Evolutionary conservation across 1,140 invertebrate species (phyloP).

Genomic region (Coptotermes formosanus): DNA sequence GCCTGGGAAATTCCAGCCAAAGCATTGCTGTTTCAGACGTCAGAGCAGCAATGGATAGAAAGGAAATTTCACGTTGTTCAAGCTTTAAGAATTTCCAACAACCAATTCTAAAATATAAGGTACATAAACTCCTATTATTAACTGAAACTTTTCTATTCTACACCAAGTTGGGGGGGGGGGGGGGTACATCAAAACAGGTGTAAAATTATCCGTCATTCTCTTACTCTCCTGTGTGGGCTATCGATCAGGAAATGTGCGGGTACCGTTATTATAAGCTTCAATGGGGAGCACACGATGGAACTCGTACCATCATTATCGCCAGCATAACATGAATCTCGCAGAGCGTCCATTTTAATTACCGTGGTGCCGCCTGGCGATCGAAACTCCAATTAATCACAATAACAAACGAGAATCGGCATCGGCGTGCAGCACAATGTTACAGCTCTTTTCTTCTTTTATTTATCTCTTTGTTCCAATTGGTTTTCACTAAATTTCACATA

Average conservation of each 20-base stretch:
- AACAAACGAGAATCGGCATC: background rate
- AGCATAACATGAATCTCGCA: background rate
- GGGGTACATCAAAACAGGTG: background rate
- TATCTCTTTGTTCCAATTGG: background rate
- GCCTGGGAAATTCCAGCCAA: too few relatives aligned
- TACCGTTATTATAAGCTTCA: background rate
- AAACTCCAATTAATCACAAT: constrained; percentile 9
- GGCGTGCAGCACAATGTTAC: background rate
- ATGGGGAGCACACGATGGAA: background rate
- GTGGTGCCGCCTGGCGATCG: background rate
- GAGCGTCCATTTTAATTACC: constrained; percentile 10
- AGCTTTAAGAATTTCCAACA: background rate
- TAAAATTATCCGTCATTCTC: background rate
- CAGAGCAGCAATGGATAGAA: too few relatives aligned
- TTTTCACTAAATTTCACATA: background rate
- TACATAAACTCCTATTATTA: background rate
- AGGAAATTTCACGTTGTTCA: too few relatives aligned
- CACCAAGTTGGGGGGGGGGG: background rate
- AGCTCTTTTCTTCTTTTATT: background rate
- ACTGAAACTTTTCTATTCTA: background rate
- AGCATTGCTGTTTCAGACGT: too few relatives aligned
- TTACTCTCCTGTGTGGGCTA: background rate
- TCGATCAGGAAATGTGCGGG: background rate
- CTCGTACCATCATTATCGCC: background rate
- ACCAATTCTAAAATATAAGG: too few relatives aligned